phyloP scores from a whole-genome alignment of 2,797 vertebrate species.

The Philypnodon macrostomus region DNA sequence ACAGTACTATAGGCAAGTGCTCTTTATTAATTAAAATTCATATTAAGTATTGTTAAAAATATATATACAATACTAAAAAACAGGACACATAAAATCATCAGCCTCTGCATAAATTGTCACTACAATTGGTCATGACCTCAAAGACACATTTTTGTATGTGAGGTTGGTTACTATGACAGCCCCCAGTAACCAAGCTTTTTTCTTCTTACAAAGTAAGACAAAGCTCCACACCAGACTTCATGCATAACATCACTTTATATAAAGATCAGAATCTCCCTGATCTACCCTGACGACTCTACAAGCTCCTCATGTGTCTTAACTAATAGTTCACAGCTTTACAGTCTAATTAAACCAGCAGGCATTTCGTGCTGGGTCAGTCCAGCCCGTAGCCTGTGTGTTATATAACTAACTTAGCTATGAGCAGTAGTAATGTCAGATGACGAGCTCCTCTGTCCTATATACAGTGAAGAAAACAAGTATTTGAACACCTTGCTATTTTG shows the following conservation, averaged over 20 bases:
- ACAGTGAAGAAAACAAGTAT: too few species aligned
- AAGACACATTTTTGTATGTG: conserved; percentile 24
- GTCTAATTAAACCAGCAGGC: conserved; percentile 32
- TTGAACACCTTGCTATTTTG: too few species aligned
- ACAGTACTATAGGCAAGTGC: not conserved
- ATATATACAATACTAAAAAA: too few species aligned
- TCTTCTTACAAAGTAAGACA: conserved; percentile 22
- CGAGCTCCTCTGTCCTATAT: conserved; percentile 3
- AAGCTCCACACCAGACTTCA: not conserved
- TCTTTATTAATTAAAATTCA: not conserved
- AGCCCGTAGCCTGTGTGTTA: conserved; percentile 31
- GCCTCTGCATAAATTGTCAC: too few species aligned
- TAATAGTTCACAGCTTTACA: conserved; percentile 22
- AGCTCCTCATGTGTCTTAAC: conserved; percentile 20
- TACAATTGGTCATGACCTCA: not conserved
- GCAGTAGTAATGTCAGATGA: conserved; percentile 12
- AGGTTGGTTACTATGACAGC: too few species aligned
- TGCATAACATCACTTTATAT: conserved; percentile 10
- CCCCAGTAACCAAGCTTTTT: too few species aligned
- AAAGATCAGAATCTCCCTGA: conserved; percentile 7
- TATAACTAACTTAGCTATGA: conserved; percentile 30
- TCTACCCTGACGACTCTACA: conserved; percentile 9
- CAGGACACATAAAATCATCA: too few species aligned
- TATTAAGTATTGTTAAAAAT: not conserved
- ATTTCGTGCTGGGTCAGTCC: conserved; percentile 31